Evolutionary conservation across 2,113 vertebrate species (phyloP).

Genomic region (Chaetorhynchus papuensis): DNA sequence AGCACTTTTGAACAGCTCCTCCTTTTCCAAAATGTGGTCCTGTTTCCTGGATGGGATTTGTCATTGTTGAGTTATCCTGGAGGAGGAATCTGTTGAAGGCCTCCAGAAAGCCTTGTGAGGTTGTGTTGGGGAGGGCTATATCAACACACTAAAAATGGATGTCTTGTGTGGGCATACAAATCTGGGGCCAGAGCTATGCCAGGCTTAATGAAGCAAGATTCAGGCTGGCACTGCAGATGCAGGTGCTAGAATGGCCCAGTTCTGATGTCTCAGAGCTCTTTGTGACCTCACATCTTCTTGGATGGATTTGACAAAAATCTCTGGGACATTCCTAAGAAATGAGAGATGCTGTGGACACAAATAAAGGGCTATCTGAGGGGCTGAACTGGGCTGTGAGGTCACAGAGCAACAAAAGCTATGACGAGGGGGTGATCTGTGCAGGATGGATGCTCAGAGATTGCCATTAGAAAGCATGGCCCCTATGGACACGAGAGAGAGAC

Average conservation of each 20-base stretch:
- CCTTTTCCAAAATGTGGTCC: not conserved
- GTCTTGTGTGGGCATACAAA: not conserved
- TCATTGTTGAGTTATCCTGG: not conserved
- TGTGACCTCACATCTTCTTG: not conserved
- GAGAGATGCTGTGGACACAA: not conserved
- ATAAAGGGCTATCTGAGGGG: not conserved
- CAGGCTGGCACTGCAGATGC: not conserved
- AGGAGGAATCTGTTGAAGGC: not conserved
- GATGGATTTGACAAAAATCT: not conserved
- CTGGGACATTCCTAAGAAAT: not conserved
- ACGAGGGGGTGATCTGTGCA: not conserved
- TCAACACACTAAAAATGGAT: not conserved
- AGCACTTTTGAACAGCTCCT: not conserved
- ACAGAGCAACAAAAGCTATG: not conserved
- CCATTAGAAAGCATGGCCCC: not conserved
- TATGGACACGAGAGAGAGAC: not conserved
- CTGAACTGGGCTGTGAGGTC: not conserved
- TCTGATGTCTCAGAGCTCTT: not conserved
- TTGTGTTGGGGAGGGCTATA: not conserved
- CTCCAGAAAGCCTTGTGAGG: not conserved
- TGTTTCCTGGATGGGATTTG: not conserved
- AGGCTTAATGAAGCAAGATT: not conserved
- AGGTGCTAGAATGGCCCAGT: not conserved
- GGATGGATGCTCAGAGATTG: not conserved
- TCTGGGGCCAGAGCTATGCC: not conserved